Evolutionary conservation across 2,113 vertebrate genomes (phyloP).

Genomic region (Psilopogon haemacephalus): DNA sequence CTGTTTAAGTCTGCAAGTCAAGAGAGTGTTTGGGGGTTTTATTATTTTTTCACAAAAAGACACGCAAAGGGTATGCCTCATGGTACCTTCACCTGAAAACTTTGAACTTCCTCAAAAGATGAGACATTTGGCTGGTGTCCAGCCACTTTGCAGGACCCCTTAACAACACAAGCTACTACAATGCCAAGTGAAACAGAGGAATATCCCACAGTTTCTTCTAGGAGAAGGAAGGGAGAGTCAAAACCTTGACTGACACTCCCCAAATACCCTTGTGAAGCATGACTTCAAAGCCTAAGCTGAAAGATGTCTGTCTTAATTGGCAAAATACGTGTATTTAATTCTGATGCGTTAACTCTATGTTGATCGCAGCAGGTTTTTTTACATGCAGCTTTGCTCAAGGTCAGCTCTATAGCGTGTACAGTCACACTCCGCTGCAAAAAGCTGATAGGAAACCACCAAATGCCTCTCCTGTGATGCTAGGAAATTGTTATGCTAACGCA

Average conservation of each 20-base stretch:
- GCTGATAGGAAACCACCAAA: neutral
- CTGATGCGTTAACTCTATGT: neutral
- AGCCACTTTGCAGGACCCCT: neutral
- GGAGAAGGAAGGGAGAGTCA: neutral
- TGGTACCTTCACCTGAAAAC: neutral
- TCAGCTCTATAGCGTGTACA: fast-evolving
- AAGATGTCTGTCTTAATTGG: neutral
- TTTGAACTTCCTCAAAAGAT: neutral
- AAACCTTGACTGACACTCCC: neutral
- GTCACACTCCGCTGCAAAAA: neutral
- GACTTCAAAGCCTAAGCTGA: neutral
- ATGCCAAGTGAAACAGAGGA: neutral
- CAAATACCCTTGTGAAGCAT: neutral
- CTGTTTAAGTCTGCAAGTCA: neutral
- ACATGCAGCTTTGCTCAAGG: neutral
- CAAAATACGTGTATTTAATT: neutral
- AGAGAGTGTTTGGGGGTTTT: fast-evolving
- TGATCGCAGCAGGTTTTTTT: neutral
- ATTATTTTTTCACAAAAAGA: neutral
- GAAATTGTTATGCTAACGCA: fast-evolving
- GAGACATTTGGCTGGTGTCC: neutral
- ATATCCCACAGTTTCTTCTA: neutral
- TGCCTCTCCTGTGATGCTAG: fast-evolving
- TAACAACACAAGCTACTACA: neutral
- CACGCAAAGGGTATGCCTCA: neutral